Conservation (phyloP, 1,140 invertebrate genomes). For the Penaeus japonicus region DNA sequence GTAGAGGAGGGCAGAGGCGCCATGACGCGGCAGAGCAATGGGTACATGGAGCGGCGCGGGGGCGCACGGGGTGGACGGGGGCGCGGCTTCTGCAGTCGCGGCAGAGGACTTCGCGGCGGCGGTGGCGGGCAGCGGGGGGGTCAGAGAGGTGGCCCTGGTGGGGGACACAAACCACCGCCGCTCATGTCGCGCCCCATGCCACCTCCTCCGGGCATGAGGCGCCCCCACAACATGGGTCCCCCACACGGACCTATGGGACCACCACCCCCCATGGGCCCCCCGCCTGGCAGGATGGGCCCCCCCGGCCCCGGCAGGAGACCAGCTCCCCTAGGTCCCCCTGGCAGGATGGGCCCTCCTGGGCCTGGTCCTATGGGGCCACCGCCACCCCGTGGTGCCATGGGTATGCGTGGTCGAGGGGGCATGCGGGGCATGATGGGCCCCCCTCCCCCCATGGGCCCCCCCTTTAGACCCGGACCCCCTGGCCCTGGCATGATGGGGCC, state of each 20-base stretch:
- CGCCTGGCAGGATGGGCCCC: conserved; percentile 35
- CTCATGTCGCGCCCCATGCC: conserved; percentile 50
- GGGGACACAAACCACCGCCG: conserved; percentile 42
- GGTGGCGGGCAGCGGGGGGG: not conserved
- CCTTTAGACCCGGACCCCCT: conserved; percentile 39
- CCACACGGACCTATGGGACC: conserved; percentile 38
- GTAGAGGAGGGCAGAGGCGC: not conserved
- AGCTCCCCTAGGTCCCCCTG: conserved; percentile 33
- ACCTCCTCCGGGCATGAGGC: conserved; percentile 45
- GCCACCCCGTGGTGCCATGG: conserved; percentile 30
- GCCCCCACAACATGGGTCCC: conserved; percentile 33
- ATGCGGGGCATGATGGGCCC: conserved; percentile 42
- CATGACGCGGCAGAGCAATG: conserved; percentile 36
- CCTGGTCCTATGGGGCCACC: conserved; percentile 27
- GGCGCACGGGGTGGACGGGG: not conserved
- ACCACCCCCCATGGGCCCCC: conserved; percentile 39
- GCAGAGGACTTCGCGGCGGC: conserved; percentile 7
- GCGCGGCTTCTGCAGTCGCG: not conserved
- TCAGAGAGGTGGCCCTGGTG: conserved; percentile 16
- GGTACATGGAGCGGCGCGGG: conserved; percentile 2
- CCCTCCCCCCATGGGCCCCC: conserved; percentile 43
- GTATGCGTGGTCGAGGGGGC: conserved; percentile 26
- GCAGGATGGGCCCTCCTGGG: conserved; percentile 7
- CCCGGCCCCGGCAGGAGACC: conserved; percentile 34
- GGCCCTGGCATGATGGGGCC: conserved; percentile 39